These are phyloP conservation scores for Paelopatides confundens DNA, from an alignment of 53 echinoderm and acorn worm species.

Conservation along the genomic window DNA sequence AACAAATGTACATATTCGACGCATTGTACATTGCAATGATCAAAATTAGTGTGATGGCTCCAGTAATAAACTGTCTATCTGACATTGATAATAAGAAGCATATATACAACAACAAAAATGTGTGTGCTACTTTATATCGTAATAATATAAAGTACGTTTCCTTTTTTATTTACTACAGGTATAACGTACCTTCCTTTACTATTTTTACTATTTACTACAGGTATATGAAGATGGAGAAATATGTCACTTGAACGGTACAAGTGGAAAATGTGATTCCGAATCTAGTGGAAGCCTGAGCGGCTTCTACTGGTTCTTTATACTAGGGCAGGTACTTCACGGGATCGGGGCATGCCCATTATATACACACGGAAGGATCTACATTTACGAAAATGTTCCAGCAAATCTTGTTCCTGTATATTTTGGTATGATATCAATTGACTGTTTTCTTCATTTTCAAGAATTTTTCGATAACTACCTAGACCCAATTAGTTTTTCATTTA, in stretches of 20 bases:
- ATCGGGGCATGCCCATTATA: slow-evolving; percentile 89
- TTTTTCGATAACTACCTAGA: too few relatives aligned
- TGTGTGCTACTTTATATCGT: too few relatives aligned
- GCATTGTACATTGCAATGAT: too few relatives aligned
- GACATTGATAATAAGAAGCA: too few relatives aligned
- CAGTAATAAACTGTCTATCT: too few relatives aligned
- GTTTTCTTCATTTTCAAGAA: too few relatives aligned
- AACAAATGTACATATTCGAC: too few relatives aligned
- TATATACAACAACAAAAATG: too few relatives aligned
- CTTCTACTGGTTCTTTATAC: slow-evolving; percentile 81
- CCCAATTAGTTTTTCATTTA: background rate
- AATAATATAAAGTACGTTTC: too few relatives aligned
- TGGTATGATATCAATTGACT: slow-evolving; percentile 26
- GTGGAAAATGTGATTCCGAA: slow-evolving; percentile 43
- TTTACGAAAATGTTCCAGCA: slow-evolving; percentile 82
- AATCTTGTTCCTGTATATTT: slow-evolving; percentile 60
- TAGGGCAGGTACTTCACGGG: slow-evolving; percentile 90
- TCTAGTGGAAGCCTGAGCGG: slow-evolving; percentile 18
- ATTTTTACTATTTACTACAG: background rate
- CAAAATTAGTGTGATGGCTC: too few relatives aligned
- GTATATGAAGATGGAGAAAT: slow-evolving; percentile 62
- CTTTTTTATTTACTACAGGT: too few relatives aligned
- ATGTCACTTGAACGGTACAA: slow-evolving; percentile 68
- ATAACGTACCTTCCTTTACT: too few relatives aligned
- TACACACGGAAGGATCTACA: slow-evolving; percentile 86